phyloP scores from a whole-genome alignment of 2,797 vertebrate species.

The Crypturellus tataupa region DNA sequence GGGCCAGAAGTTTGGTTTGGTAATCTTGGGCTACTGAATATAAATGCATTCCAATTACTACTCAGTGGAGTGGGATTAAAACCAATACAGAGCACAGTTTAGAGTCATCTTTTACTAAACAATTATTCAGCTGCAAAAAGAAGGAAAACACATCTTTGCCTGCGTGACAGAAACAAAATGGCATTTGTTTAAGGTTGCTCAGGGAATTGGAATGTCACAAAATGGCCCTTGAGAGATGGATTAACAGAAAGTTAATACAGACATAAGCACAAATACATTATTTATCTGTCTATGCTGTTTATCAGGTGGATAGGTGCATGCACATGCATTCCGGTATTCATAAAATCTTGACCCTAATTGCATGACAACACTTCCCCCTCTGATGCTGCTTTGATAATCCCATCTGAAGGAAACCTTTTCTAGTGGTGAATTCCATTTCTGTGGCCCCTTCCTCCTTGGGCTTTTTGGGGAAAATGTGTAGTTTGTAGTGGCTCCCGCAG shows the following conservation, averaged over 20 bases:
- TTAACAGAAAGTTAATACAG: slow-evolving; percentile 17
- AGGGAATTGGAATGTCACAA: slow-evolving; percentile 10
- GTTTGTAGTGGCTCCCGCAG: not conserved
- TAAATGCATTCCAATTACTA: not conserved
- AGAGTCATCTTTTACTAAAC: not conserved
- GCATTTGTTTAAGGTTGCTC: slow-evolving; percentile 19
- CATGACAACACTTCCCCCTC: not conserved
- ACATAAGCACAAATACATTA: slow-evolving; percentile 27
- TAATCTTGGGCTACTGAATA: not conserved
- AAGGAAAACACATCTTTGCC: not conserved
- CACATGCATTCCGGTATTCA: not conserved
- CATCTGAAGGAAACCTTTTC: not conserved
- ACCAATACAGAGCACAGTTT: not conserved
- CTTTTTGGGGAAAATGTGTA: accelerated
- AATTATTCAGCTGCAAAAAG: not conserved
- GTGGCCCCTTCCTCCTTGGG: not conserved
- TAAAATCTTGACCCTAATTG: not conserved
- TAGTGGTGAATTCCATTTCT: not conserved
- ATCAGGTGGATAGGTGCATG: not conserved
- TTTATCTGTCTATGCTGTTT: not conserved
- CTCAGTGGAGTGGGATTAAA: not conserved
- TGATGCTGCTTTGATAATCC: not conserved
- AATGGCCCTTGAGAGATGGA: slow-evolving; percentile 37
- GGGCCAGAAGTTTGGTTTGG: not conserved
- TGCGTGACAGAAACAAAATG: slow-evolving; percentile 32